phyloP scores from a whole-genome alignment of 2,797 vertebrate species.

The Danionella dracula region DNA sequence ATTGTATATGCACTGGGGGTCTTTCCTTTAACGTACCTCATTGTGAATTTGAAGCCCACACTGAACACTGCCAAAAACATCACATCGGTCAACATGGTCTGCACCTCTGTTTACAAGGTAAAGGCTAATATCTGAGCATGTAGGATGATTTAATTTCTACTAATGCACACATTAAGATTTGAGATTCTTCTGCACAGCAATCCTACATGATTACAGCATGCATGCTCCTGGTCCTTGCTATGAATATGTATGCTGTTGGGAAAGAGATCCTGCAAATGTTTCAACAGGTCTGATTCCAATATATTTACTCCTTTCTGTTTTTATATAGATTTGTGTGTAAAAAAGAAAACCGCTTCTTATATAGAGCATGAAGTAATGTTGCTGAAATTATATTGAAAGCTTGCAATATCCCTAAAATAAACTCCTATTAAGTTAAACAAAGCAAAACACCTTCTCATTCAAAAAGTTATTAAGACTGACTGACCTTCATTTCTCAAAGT shows the following conservation, averaged over 20 bases:
- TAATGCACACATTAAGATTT: not conserved
- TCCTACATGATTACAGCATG: conserved; percentile 66
- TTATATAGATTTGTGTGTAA: not conserved
- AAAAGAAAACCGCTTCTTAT: no score
- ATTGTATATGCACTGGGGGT: conserved; percentile 76
- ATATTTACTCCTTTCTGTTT: not conserved
- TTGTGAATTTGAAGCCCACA: conserved; percentile 53
- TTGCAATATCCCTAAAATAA: no score
- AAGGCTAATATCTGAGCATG: not conserved
- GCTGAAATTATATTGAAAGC: no score
- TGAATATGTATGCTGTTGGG: conserved; percentile 75
- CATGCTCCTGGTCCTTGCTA: conserved; percentile 76
- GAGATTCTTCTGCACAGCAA: conserved; percentile 67
- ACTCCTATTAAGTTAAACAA: no score
- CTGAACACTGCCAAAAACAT: conserved; percentile 17
- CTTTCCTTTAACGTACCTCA: conserved; percentile 75
- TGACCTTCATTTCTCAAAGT: no score
- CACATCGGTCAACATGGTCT: conserved; percentile 37
- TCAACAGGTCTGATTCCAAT: conserved; percentile 69
- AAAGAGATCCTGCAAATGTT: conserved; percentile 78
- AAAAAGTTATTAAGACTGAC: no score
- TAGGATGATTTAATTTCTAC: not conserved
- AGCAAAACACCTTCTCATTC: no score
- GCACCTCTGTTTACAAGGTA: conserved; percentile 43
- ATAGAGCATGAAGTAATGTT: no score